Conservation (phyloP, 2,888 invertebrate genomes). For the Nomada lathburiana region DNA sequence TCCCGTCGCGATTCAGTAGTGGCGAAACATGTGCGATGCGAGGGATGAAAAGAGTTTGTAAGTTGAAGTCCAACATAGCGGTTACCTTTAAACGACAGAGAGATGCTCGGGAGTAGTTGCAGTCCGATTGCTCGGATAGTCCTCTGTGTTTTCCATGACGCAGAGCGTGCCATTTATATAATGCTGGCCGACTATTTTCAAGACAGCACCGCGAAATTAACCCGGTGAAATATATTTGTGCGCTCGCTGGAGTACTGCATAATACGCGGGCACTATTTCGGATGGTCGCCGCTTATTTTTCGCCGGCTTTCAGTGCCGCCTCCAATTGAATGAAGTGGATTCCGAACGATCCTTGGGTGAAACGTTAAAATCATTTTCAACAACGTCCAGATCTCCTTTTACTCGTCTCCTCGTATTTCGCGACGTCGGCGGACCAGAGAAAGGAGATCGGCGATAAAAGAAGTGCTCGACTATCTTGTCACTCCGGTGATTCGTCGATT, state of each 20-base stretch:
- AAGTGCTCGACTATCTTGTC: neutral
- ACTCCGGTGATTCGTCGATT: neutral
- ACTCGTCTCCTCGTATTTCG: no score
- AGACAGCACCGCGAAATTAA: conserved; percentile 48
- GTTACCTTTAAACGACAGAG: neutral
- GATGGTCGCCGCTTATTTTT: conserved; percentile 27
- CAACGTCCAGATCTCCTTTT: no score
- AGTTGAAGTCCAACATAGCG: neutral
- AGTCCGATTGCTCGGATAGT: neutral
- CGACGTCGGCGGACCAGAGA: no score
- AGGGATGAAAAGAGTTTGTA: neutral
- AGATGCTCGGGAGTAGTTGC: neutral
- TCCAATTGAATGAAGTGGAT: conserved; percentile 7
- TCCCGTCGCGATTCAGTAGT: neutral
- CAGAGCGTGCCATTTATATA: conserved; percentile 42
- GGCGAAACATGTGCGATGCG: neutral
- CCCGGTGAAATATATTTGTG: conserved; percentile 36
- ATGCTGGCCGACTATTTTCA: conserved; percentile 48
- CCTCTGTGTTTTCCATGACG: conserved; percentile 6
- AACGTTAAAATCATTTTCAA: no score
- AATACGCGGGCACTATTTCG: conserved; percentile 33
- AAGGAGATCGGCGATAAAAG: no score
- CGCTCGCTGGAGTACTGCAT: conserved; percentile 27
- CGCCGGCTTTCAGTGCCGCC: neutral
- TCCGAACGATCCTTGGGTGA: neutral